Evolutionary conservation across 2,113 vertebrate genomes (phyloP), one percentile per base, ranked within the genome.

Genomic region (Panthera uncia): DNA sequence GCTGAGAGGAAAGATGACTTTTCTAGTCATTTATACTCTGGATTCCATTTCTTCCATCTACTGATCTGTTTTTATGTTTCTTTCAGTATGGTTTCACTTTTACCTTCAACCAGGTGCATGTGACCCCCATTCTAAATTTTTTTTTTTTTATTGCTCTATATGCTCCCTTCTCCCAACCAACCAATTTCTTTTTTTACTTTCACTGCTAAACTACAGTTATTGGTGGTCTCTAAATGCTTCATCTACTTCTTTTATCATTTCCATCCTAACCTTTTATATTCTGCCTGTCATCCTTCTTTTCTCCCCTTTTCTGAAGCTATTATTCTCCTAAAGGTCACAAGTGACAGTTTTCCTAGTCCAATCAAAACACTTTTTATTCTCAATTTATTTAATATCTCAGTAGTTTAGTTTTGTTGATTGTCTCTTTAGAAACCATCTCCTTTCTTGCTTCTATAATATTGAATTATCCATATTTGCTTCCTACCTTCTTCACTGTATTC

Each of bases 271-370:
- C 29, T 69, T 91, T 85, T 31, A 57, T 68, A 91, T 79, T 63
- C 38, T 81, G 25, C 57, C 16, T 88, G 6, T n/a, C 33, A 48
- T 66, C 74, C 71, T 93, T 96, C 27, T 89, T 87, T 93, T 25
- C 21, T 81, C 7, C 21, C 31, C 16, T 63, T 90, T 92, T 91
- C 33, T 95, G n/a, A 95, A 89, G 18, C 23, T 95, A 15, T 84
- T 97, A 15, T 84, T 97, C 27, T 71, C 23, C 87, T 73, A 50
- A 96, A 94, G 69, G 57, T 96, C 79, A 83, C 61, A 96, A 68
- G 25, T 83, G 74, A 29, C 65, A 80, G 63, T 82, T 33, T 96
- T 91, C 66, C 55, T 90, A 55, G 27, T 90, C 74, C 92, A 92
- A 94, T 71, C 14, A 31, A 55, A 63, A 85, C 3, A 52, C 66